These are phyloP conservation scores for Biston betularia DNA, from an alignment of 2,888 invertebrate genomes.

Conservation along the genomic window DNA sequence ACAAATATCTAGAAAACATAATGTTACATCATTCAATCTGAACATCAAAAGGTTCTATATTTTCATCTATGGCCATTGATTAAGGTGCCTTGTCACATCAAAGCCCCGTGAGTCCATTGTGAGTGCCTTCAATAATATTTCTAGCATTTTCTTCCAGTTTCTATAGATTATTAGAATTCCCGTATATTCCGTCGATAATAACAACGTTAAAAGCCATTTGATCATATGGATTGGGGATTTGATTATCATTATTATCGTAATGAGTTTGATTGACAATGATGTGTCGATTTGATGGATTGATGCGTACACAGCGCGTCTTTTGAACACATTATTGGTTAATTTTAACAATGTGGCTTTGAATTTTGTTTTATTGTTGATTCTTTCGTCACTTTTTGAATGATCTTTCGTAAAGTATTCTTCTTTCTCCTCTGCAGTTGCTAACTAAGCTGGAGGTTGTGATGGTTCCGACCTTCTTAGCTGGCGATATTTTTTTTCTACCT, in stretches of 20 bases:
- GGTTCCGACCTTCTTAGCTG: too few species aligned
- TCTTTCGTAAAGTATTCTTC: not conserved
- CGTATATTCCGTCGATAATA: conserved; percentile 36
- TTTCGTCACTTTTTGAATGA: conserved; percentile 1
- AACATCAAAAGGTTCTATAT: conserved; percentile 71
- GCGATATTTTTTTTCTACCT: too few species aligned
- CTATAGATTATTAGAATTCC: conserved; percentile 22
- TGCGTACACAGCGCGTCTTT: conserved; percentile 7
- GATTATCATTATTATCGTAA: conserved; percentile 29
- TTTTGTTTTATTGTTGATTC: not conserved
- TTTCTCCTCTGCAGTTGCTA: too few species aligned
- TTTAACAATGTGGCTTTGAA: conserved; percentile 8
- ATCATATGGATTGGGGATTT: conserved; percentile 24
- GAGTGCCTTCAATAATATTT: conserved; percentile 69
- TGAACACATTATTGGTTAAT: conserved; percentile 21
- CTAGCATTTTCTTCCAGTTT: conserved; percentile 64
- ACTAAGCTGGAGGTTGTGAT: too few species aligned
- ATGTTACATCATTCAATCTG: conserved; percentile 34
- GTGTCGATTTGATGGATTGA: conserved; percentile 33
- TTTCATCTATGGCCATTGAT: conserved; percentile 76
- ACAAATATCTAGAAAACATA: conserved; percentile 42
- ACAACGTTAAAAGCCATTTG: conserved; percentile 32
- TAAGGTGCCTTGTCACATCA: conserved; percentile 81
- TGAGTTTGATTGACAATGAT: conserved; percentile 31
- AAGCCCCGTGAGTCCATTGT: conserved; percentile 73